Evolutionary conservation across 2,888 invertebrate species (phyloP).

Genomic region (Drosophila differens): DNA sequence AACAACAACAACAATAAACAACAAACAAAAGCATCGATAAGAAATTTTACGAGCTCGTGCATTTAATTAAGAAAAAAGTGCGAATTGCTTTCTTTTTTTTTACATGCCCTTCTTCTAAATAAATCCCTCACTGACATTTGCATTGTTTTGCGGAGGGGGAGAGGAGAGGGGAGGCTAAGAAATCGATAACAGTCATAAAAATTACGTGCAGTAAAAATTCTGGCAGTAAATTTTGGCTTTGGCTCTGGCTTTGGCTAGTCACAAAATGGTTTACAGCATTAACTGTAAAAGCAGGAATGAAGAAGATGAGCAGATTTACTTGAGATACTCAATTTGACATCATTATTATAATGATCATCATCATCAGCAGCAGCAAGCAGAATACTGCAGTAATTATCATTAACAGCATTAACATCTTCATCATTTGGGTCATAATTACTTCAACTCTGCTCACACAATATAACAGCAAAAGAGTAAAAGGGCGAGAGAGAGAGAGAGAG

Average conservation of each 20-base stretch:
- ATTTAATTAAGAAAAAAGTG: constrained; percentile 51
- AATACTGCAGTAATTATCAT: constrained; percentile 25
- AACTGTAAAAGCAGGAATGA: constrained; percentile 66
- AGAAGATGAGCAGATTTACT: constrained; percentile 47
- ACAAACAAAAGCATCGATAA: constrained; percentile 46
- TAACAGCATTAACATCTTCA: constrained; percentile 18
- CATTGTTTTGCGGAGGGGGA: constrained; percentile 13
- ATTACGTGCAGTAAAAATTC: constrained; percentile 60
- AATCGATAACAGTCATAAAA: constrained; percentile 71
- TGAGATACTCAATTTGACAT: constrained; percentile 11
- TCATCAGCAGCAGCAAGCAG: background rate
- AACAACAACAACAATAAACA: constrained; percentile 4
- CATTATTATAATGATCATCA: constrained; percentile 26
- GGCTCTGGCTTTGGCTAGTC: constrained; percentile 12
- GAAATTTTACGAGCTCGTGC: constrained; percentile 46
- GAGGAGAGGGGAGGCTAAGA: constrained; percentile 10
- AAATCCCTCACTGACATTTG: constrained; percentile 45
- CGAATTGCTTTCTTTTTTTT: constrained; percentile 26
- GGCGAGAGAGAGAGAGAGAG: background rate
- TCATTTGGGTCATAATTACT: constrained; percentile 52
- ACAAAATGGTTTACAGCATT: constrained; percentile 50
- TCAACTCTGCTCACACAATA: constrained; percentile 27
- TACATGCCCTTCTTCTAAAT: constrained; percentile 19
- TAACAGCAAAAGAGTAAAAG: constrained; percentile 24
- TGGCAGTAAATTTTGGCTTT: constrained; percentile 30